Evolutionary conservation across 2,797 vertebrate species (phyloP).

Genomic region (Gadopsis marmoratus): DNA sequence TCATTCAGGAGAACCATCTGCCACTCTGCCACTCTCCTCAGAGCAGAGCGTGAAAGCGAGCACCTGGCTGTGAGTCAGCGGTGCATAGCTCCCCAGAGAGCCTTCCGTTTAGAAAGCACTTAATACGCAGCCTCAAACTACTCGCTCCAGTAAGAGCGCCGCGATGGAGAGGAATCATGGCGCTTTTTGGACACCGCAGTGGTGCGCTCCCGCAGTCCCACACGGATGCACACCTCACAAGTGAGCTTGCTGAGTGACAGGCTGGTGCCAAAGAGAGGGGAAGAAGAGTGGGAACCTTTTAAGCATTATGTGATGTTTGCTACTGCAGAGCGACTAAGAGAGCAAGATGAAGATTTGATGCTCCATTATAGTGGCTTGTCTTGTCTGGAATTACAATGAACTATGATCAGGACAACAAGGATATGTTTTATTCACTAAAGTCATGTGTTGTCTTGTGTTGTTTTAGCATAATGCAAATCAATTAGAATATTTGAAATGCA

Average conservation of each 20-base stretch:
- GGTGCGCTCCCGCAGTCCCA: constrained; percentile 44
- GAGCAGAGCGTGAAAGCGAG: constrained; percentile 72
- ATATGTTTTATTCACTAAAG: background rate
- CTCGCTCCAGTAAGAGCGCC: constrained; percentile 65
- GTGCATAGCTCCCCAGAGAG: constrained; percentile 74
- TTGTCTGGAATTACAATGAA: background rate
- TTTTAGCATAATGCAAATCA: background rate
- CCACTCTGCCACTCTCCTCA: constrained; percentile 75
- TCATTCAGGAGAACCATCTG: constrained; percentile 80
- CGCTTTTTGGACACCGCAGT: constrained; percentile 61
- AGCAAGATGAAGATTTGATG: constrained; percentile 13
- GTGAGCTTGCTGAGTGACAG: constrained; percentile 41
- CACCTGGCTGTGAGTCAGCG: constrained; percentile 82
- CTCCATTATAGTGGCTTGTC: background rate
- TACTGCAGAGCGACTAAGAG: constrained; percentile 2
- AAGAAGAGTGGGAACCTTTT: constrained; percentile 3
- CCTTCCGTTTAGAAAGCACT: constrained; percentile 80
- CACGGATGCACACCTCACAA: constrained; percentile 60
- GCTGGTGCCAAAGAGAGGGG: constrained; percentile 24
- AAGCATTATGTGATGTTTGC: constrained; percentile 18
- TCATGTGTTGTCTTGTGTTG: background rate
- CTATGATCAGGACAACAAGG: background rate
- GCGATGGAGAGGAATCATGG: constrained; percentile 68
- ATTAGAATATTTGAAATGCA: background rate
- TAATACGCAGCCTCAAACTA: constrained; percentile 71